Conservation (phyloP, 1,140 invertebrate genomes). For the Drosophila nebulosa region DNA sequence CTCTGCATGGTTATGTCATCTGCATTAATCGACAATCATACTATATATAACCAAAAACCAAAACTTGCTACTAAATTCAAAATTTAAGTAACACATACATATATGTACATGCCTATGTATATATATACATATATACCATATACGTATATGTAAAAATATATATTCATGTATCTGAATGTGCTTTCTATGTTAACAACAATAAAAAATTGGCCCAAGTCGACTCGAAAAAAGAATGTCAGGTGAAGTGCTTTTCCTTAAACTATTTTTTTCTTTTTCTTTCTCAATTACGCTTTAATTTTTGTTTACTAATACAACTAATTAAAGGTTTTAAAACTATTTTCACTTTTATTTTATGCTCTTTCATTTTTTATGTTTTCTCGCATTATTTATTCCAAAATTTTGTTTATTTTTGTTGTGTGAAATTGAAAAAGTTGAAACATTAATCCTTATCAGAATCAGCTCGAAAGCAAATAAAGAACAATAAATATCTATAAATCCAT, state of each 20-base stretch:
- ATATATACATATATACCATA: conserved; percentile 11
- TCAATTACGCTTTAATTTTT: background rate
- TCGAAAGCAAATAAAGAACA: conserved; percentile 25
- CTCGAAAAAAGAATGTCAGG: conserved; percentile 32
- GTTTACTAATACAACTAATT: background rate
- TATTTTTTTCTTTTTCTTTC: background rate
- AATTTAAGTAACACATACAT: conserved; percentile 18
- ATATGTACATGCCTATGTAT: conserved; percentile 2
- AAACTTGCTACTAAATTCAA: conserved; percentile 51
- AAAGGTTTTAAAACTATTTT: background rate
- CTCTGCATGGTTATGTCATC: background rate
- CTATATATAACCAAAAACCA: conserved; percentile 15
- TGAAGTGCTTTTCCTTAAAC: conserved; percentile 36
- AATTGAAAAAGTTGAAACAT: conserved; percentile 22
- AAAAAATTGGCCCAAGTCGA: conserved; percentile 25
- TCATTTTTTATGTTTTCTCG: background rate
- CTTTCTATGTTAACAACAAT: conserved; percentile 25
- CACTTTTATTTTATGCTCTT: conserved; percentile 6
- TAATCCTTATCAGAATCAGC: conserved; percentile 29
- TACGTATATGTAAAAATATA: conserved; percentile 34
- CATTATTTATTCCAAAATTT: background rate
- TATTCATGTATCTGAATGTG: conserved; percentile 40
- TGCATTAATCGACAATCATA: conserved; percentile 12
- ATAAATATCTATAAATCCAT: conserved; percentile 43
- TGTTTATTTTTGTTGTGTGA: conserved; percentile 39